Evolutionary conservation across 2,113 vertebrate genomes (phyloP).

Genomic region (Procavia capensis): DNA sequence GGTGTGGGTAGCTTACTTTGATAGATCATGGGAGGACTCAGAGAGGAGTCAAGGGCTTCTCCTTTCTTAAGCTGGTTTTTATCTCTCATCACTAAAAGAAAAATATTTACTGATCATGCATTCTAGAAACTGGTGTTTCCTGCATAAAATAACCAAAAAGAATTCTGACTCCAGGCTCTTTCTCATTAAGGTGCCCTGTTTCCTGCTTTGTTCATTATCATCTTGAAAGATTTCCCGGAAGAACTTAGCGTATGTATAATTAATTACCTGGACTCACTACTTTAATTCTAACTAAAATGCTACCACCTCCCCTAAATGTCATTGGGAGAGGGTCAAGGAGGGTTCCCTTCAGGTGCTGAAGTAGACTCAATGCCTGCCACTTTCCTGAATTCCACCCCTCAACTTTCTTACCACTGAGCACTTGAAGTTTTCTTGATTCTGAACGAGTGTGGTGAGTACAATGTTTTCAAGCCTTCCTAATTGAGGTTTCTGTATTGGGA

Average conservation of each 20-base stretch:
- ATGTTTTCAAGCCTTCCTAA: background rate
- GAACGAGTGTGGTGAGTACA: background rate
- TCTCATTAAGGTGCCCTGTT: background rate
- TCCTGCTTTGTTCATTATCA: slow-evolving; percentile 29
- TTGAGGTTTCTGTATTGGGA: background rate
- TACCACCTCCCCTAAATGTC: background rate
- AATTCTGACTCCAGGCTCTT: background rate
- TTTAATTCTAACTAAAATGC: slow-evolving; percentile 37
- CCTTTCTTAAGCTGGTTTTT: background rate
- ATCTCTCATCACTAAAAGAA: background rate
- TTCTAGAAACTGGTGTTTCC: slow-evolving; percentile 29
- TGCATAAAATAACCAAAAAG: slow-evolving; percentile 1
- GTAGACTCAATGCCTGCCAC: background rate
- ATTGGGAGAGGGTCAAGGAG: background rate
- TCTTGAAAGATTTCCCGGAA: slow-evolving; percentile 7
- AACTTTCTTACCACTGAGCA: background rate
- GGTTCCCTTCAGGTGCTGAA: background rate
- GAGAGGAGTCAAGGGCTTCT: background rate
- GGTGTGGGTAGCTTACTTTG: background rate
- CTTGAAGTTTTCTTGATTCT: background rate
- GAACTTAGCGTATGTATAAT: background rate
- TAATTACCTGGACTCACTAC: background rate
- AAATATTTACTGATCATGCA: background rate
- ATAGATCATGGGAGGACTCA: background rate
- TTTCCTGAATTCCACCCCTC: background rate